These are phyloP conservation scores for Coccyzus lansbergi DNA, from an alignment of 2,797 vertebrate species.

Conservation along the genomic window DNA sequence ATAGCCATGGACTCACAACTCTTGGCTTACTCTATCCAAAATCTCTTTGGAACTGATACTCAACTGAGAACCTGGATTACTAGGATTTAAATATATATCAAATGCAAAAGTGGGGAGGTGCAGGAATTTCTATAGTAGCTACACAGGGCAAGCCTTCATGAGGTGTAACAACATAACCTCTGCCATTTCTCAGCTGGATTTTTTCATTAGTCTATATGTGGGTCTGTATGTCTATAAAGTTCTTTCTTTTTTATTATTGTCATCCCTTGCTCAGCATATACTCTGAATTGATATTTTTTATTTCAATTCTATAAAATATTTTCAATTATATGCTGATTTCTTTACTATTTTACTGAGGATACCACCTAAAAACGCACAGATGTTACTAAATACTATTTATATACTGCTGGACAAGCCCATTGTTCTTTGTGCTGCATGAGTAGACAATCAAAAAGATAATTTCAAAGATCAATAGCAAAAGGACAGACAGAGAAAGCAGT, in stretches of 20 bases:
- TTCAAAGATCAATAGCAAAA: not conserved
- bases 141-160: not conserved
- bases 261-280: not conserved
- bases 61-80: slow-evolving; percentile 55
- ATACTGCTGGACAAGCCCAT: not conserved
- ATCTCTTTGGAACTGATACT: slow-evolving; percentile 40
- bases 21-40: slow-evolving; percentile 56
- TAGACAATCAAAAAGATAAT: not conserved
- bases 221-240: slow-evolving; percentile 21
- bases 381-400: not conserved
- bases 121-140: slow-evolving; percentile 42
- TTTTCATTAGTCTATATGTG: slow-evolving; percentile 40
- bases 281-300: not conserved
- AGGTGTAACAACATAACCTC: not conserved
- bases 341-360: not conserved
- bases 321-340: not conserved
- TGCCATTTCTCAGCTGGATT: slow-evolving; percentile 37
- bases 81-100: slow-evolving; percentile 58
- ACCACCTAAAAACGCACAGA: not conserved
- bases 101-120: slow-evolving; percentile 23
- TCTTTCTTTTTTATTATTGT: not conserved
- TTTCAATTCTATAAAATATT: not conserved
- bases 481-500: not conserved
- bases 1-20: slow-evolving; percentile 52
- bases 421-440: not conserved